phyloP scores from a whole-genome alignment of 2,888 invertebrate species.

The Scelioninae gen. 2 region DNA sequence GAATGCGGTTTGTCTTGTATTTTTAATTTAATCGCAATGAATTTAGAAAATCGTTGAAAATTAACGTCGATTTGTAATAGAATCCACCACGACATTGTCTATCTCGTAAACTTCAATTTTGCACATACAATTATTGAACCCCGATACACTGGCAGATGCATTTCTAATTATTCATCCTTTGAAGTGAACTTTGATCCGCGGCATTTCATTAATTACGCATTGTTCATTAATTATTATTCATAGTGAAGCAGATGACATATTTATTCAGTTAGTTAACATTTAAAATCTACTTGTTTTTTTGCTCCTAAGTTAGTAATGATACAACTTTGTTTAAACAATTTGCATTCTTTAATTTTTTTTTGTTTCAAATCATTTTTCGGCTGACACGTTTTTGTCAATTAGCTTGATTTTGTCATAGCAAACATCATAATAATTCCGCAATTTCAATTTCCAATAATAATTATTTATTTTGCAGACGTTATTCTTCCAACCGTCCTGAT shows the following conservation, averaged over 20 bases:
- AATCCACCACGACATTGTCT: too few relatives aligned
- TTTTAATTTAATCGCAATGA: too few relatives aligned
- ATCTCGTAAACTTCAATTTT: constrained; percentile 2
- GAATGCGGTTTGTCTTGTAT: too few relatives aligned
- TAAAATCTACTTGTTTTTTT: background rate
- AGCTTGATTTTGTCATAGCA: background rate
- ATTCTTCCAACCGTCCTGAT: constrained; percentile 84
- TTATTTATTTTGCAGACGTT: constrained; percentile 77
- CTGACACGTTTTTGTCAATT: background rate
- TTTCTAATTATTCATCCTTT: constrained; percentile 27
- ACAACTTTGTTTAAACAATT: too few relatives aligned
- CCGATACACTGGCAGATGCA: constrained; percentile 1
- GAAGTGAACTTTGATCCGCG: constrained; percentile 31
- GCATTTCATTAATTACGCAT: constrained; percentile 28
- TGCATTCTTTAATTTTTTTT: too few relatives aligned
- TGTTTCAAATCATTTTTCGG: background rate
- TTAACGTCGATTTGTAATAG: too few relatives aligned
- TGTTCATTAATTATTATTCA: constrained; percentile 33
- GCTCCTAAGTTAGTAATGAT: too few relatives aligned
- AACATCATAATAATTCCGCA: background rate
- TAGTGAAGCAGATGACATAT: constrained; percentile 37
- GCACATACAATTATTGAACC: constrained; percentile 11
- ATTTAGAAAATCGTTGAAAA: too few relatives aligned
- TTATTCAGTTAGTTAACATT: constrained; percentile 29
- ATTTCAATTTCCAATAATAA: constrained; percentile 2